Evolutionary conservation across 2,888 invertebrate species (phyloP), one percentile per base, ranked within the genome.

Genomic region (Dione vanillae): DNA sequence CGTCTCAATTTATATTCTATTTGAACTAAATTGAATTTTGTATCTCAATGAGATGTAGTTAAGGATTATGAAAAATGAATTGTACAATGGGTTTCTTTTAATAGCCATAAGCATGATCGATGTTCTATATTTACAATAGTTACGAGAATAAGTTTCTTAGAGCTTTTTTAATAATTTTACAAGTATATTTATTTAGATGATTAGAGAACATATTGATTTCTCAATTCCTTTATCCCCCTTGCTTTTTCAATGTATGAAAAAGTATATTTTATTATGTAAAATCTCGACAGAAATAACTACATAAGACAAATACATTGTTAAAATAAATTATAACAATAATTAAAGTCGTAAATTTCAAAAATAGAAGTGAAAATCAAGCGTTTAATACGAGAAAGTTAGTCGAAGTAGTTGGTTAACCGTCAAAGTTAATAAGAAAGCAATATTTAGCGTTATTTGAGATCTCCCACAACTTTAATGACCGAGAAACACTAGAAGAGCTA

Each of bases 351-450:
- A 16, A 35, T n/a, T 9, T 19, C 2, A 58, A 19, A 58, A 19
- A 41, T 8, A 1, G 19, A 19, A 27, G 7, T 20, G 0, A 58
- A 19, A 59, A 41, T 58, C 41, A 59, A 59, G n/a, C 6, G 20
- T 14, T 45, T 61, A 61, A 45, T 61, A 35, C 27, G 10, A 27
- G 20, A 45, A 61, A 45, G n/a, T 61, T 61, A 9, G 3, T 10
- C 2, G 7, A 61, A 35, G 45, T 16, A 61, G 45, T 61, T 61
- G 45, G 35, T 45, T 61, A 43, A 61, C n/a, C 27, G 45, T 61
- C 45, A 43, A 61, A 61, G 61, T 61, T 45, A 45, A 61, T 61
- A 61, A 61, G 45, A 61, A 45, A 61, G 61, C 45, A 61, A 61
- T 19, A 45, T 61, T 61, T 61, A 45, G 61, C 45, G 61, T 45